Evolutionary conservation across 1,140 invertebrate species (phyloP).

Genomic region (Gyrodactylus salaris): DNA sequence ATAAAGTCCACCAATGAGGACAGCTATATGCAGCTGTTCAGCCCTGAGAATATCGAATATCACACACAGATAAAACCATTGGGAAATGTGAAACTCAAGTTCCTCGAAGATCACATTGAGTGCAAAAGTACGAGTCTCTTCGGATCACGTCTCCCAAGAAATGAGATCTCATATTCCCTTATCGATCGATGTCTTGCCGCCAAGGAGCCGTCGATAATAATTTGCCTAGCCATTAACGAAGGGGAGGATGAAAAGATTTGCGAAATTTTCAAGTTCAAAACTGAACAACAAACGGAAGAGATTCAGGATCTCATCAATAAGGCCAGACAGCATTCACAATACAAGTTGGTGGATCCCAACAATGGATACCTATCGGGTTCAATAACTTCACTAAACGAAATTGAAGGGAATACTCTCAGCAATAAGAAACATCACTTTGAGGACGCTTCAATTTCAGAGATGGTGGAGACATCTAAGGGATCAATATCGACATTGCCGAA

Average conservation of each 20-base stretch:
- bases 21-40: background rate
- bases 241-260: background rate
- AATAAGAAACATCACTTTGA: background rate
- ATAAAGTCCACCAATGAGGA: background rate
- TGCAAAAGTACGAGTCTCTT: background rate
- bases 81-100: background rate
- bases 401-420: background rate
- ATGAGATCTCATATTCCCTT: background rate
- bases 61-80: background rate
- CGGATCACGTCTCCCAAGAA: background rate
- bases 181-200: background rate
- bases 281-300: background rate
- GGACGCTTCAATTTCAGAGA: background rate
- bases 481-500: background rate
- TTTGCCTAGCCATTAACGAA: background rate
- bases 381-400: background rate
- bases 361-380: background rate
- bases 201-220: background rate
- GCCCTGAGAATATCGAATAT: background rate
- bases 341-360: background rate
- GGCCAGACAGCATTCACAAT: background rate
- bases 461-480: background rate
- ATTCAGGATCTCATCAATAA: background rate
- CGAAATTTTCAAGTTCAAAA: background rate
- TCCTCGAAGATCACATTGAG: background rate